Evolutionary conservation across 1,140 invertebrate genomes (phyloP).

Genomic region (Drosophila burlai): DNA sequence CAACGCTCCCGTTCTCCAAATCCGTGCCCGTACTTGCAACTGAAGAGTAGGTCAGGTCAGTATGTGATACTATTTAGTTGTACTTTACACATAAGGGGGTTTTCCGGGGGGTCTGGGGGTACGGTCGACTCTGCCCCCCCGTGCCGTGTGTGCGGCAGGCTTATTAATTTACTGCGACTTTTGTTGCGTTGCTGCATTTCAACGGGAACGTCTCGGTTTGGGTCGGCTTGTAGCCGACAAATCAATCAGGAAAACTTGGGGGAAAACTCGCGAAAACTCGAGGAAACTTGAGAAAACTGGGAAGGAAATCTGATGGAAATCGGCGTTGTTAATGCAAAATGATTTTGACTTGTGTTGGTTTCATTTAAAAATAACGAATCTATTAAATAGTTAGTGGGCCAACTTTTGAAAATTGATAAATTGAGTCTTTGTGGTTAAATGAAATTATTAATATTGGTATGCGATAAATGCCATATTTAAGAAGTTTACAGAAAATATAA

Average conservation of each 20-base stretch:
- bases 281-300: background rate
- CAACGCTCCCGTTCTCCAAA: constrained; percentile 39
- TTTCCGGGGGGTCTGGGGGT: background rate
- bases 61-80: constrained; percentile 75
- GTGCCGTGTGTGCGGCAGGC: constrained; percentile 28
- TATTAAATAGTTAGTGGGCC: background rate
- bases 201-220: background rate
- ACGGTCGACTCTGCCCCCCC: constrained; percentile 2
- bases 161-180: constrained; percentile 55
- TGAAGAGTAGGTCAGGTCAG: constrained; percentile 81
- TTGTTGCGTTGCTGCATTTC: constrained; percentile 37
- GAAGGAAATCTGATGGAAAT: constrained; percentile 8
- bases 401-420: background rate
- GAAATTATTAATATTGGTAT: background rate
- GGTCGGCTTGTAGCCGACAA: constrained; percentile 19
- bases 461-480: too few relatives aligned
- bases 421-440: background rate
- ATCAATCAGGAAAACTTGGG: constrained; percentile 36
- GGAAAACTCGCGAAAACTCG: constrained; percentile 1
- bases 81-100: constrained; percentile 14
- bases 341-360: background rate
- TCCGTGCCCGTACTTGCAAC: constrained; percentile 39
- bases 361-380: constrained; percentile 2
- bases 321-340: background rate
- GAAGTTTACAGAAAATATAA: background rate